These are phyloP conservation scores for Phrynosoma blainvillii DNA, from an alignment of 2,113 vertebrate genomes.

Conservation along the genomic window DNA sequence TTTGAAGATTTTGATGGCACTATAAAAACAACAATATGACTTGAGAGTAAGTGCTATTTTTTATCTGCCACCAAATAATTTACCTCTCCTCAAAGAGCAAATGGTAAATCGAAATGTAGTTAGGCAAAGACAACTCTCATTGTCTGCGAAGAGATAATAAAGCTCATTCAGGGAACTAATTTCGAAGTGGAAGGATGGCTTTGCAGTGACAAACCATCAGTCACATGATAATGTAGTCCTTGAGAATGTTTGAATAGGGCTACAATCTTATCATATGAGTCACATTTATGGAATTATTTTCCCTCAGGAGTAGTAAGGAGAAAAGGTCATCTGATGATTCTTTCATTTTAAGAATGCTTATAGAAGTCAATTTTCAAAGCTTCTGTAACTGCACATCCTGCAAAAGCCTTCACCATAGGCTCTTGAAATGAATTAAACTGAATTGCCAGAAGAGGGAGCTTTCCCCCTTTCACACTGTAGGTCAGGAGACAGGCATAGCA, in stretches of 20 bases:
- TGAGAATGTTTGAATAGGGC: background rate
- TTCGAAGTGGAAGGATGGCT: background rate
- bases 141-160: background rate
- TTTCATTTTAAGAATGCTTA: background rate
- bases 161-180: background rate
- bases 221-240: background rate
- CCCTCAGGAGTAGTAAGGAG: background rate
- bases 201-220: background rate
- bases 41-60: background rate
- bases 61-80: background rate
- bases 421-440: fast-evolving
- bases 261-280: background rate
- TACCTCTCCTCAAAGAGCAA: background rate
- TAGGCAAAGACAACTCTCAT: background rate
- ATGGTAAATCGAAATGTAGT: background rate
- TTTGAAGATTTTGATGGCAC: background rate
- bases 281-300: background rate
- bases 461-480: fast-evolving
- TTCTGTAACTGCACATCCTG: background rate
- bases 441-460: background rate
- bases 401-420: background rate
- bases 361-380: background rate
- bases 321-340: background rate
- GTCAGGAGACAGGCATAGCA: background rate
- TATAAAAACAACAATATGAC: background rate